phyloP scores from a whole-genome alignment of 2,797 vertebrate genomes.

The Lepilemur ruficaudatus region DNA sequence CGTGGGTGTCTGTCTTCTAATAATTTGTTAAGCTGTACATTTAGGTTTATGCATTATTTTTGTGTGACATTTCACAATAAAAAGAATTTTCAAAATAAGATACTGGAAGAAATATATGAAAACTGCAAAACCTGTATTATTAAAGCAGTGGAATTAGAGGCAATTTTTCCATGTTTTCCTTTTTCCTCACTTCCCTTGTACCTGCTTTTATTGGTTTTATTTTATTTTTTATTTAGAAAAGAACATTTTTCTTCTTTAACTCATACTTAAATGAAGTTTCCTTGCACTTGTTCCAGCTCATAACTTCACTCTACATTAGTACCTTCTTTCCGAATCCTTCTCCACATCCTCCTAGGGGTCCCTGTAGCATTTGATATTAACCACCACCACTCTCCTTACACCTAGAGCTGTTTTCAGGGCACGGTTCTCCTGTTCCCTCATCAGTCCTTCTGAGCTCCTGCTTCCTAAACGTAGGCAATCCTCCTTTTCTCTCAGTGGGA shows the following conservation, averaged over 20 bases:
- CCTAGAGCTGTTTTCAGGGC: neutral
- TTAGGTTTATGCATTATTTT: neutral
- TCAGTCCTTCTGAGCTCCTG: neutral
- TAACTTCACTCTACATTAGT: neutral
- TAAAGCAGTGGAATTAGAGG: neutral
- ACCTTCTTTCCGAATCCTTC: neutral
- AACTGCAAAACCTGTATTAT: neutral
- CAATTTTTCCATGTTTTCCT: neutral
- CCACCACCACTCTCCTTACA: neutral
- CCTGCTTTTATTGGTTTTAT: neutral
- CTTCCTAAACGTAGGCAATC: neutral
- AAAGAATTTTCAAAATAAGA: neutral
- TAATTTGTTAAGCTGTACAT: neutral
- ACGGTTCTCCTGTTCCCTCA: neutral
- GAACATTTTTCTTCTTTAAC: neutral
- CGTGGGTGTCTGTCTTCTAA: neutral
- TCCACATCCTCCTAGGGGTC: neutral
- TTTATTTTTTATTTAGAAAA: neutral
- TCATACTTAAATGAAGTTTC: neutral
- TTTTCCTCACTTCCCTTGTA: neutral
- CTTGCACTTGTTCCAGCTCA: neutral
- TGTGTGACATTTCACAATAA: neutral
- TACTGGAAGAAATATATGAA: neutral
- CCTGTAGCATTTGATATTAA: neutral
- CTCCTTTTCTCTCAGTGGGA: neutral